Conservation (phyloP, 2,888 invertebrate species). For the Lumbricus terrestris region DNA sequence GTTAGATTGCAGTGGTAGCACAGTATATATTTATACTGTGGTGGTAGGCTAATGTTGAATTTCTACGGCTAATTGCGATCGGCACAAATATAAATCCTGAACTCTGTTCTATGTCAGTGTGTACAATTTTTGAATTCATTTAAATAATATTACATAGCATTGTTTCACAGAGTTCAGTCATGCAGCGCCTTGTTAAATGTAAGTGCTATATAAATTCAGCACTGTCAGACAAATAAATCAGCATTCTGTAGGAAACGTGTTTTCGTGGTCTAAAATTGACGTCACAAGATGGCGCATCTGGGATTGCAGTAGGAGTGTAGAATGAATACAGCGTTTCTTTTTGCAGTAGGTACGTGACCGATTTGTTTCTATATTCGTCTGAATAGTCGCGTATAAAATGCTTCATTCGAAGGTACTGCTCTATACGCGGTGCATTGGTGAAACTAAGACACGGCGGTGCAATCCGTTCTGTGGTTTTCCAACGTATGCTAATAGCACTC, state of each 20-base stretch:
- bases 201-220: neutral
- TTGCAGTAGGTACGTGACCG: neutral
- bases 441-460: neutral
- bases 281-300: neutral
- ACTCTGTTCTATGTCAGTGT: neutral
- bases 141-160: neutral
- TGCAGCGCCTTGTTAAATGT: neutral
- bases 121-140: too few species aligned
- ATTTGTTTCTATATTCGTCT: neutral
- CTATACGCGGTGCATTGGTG: neutral
- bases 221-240: neutral
- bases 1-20: too few species aligned
- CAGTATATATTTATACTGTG: too few species aligned
- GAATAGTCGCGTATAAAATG: neutral
- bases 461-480: neutral
- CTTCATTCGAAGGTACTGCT: neutral
- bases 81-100: neutral
- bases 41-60: neutral
- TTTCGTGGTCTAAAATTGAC: conserved; percentile 3
- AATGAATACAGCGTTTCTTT: neutral
- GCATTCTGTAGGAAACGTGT: neutral
- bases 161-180: neutral
- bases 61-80: neutral
- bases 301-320: neutral
- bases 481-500: neutral